Conservation (phyloP, 2,113 vertebrate species). For the Eptesicus fuscus region DNA sequence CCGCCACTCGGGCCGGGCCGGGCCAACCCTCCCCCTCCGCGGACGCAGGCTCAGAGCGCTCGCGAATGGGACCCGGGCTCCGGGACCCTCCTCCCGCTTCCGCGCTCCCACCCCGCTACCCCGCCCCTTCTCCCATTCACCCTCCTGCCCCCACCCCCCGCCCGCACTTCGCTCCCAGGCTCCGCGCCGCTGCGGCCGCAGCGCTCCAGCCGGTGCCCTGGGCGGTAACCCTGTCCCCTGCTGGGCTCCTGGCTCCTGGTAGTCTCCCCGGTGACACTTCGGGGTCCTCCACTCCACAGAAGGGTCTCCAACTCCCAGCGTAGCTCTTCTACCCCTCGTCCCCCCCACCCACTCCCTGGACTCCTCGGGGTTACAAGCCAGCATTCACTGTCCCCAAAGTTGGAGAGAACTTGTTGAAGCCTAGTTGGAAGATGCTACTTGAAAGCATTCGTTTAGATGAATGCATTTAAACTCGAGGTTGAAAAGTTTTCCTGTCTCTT, state of each 20-base stretch:
- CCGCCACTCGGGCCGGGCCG: slow-evolving; percentile 27
- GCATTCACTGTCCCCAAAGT: neutral
- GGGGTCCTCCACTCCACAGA: neutral
- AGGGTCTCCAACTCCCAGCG: neutral
- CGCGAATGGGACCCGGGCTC: neutral
- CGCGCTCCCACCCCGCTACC: neutral
- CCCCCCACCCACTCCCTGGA: neutral
- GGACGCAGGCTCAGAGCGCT: slow-evolving; percentile 44
- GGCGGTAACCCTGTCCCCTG: neutral
- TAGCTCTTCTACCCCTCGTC: neutral
- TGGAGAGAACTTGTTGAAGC: neutral
- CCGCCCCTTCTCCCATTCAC: neutral
- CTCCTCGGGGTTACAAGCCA: neutral
- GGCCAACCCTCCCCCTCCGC: slow-evolving; percentile 53
- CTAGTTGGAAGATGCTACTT: neutral
- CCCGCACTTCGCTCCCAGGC: neutral
- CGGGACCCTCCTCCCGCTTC: slow-evolving; percentile 24
- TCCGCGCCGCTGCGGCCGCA: neutral
- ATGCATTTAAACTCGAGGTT: neutral
- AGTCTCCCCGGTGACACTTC: fast-evolving
- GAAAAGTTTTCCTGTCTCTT: neutral
- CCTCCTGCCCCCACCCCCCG: neutral
- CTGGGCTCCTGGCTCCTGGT: fast-evolving
- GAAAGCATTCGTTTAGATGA: neutral
- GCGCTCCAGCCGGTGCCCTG: neutral